Conservation (phyloP, 1,140 invertebrate species). For the Drosophila arawakana region DNA sequence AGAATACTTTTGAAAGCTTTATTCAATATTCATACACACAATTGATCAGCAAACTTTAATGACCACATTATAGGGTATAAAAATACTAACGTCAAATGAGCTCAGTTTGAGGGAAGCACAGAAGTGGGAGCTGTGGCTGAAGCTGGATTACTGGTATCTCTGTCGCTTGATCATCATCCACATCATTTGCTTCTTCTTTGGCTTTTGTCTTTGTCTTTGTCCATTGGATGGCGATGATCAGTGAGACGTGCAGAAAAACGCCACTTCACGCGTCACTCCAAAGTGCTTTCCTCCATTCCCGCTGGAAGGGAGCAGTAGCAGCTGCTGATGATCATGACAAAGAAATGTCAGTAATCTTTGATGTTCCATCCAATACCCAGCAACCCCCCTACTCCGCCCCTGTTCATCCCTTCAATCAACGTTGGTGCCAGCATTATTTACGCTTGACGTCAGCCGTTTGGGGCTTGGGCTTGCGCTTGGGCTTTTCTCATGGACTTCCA, state of each 20-base stretch:
- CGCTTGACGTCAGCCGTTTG: constrained; percentile 52
- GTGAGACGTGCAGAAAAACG: constrained; percentile 46
- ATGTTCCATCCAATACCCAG: neutral
- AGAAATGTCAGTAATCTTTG: constrained; percentile 62
- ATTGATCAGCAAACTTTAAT: neutral
- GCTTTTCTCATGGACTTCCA: constrained; percentile 45
- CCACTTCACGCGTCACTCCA: constrained; percentile 19
- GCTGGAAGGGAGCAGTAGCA: neutral
- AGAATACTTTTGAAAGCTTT: no score
- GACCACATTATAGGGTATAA: constrained; percentile 25
- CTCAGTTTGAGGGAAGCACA: constrained; percentile 50
- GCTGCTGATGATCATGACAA: constrained; percentile 58
- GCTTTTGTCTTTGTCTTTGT: constrained; percentile 19
- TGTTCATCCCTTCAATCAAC: neutral
- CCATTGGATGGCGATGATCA: constrained; percentile 48
- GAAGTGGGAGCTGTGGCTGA: constrained; percentile 40
- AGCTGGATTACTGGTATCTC: constrained; percentile 31
- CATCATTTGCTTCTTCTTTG: neutral
- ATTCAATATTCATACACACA: neutral
- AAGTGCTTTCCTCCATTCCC: constrained; percentile 10
- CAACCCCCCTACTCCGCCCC: no score
- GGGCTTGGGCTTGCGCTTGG: constrained; percentile 55
- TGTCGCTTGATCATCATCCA: neutral
- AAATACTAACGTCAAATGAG: constrained; percentile 30
- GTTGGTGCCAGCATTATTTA: constrained; percentile 13